phyloP scores from a whole-genome alignment of 2,113 vertebrate genomes.

The Pao palembangensis region DNA sequence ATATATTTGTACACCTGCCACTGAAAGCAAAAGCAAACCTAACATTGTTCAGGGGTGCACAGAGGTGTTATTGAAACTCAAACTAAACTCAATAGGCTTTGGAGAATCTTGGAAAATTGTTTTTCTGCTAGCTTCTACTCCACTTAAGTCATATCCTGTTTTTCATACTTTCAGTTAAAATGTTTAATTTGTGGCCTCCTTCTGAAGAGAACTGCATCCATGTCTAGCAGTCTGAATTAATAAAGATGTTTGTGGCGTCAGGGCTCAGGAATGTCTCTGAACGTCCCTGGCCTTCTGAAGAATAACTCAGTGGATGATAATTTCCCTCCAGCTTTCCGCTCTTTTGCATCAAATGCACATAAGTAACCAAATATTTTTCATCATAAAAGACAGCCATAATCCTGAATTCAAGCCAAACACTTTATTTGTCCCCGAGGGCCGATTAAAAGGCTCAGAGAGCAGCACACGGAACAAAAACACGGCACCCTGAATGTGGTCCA shows the following conservation, averaged over 20 bases:
- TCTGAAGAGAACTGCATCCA: slow-evolving; percentile 34
- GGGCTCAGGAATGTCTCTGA: slow-evolving; percentile 21
- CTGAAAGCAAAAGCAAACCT: slow-evolving; percentile 48
- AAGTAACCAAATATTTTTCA: too few relatives aligned
- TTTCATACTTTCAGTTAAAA: slow-evolving; percentile 26
- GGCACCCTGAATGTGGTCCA: too few relatives aligned
- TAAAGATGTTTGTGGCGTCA: slow-evolving; percentile 36
- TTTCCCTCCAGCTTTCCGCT: slow-evolving; percentile 9
- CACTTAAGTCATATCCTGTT: not conserved
- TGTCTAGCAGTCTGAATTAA: slow-evolving; percentile 34
- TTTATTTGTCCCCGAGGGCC: too few relatives aligned
- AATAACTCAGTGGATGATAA: slow-evolving; percentile 35
- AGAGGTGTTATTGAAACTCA: slow-evolving; percentile 59
- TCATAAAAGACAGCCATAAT: too few relatives aligned
- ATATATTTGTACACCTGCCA: slow-evolving; percentile 46
- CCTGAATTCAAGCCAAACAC: too few relatives aligned
- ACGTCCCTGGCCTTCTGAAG: slow-evolving; percentile 35
- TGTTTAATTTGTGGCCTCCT: slow-evolving; percentile 35
- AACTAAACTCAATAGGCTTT: slow-evolving; percentile 35
- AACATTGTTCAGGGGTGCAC: slow-evolving; percentile 35
- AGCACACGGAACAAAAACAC: too few relatives aligned
- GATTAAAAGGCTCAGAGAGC: too few relatives aligned
- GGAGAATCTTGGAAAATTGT: slow-evolving; percentile 1
- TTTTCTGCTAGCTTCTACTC: slow-evolving; percentile 15
- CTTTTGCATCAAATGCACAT: slow-evolving; percentile 5